A percentile compares a stretch with the other conserved stretches of the same genome.
phyloP scores from a whole-genome alignment of 2,113 vertebrate species.

The Chunga burmeisteri region DNA sequence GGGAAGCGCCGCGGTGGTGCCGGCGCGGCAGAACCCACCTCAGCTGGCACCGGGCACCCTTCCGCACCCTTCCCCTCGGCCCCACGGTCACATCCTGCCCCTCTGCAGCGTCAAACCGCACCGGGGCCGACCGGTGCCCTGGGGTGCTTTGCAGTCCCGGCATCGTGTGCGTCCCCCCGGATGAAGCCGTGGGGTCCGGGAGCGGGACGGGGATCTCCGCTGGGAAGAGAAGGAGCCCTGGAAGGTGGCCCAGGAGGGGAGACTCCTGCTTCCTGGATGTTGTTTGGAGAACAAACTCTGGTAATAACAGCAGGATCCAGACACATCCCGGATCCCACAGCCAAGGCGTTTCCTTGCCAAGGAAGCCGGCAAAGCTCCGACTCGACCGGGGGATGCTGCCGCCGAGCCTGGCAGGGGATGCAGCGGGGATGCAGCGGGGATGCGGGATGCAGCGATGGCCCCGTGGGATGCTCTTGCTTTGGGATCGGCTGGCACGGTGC shows the following conservation, averaged over 20 bases:
- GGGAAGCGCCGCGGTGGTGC: not conserved
- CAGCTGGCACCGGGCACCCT: not conserved
- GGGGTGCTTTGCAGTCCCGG: not conserved
- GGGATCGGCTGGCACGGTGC: not conserved
- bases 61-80: not conserved
- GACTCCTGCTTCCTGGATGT: not conserved
- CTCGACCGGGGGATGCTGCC: not conserved
- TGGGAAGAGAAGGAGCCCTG: not conserved
- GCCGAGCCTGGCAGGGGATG: not conserved
- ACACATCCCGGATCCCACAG: not conserved
- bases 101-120: fast-evolving
- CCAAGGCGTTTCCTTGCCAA: not conserved
- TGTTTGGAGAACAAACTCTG: constrained; percentile 11
- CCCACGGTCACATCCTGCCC: not conserved
- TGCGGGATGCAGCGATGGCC: not conserved
- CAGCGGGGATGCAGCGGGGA: not conserved
- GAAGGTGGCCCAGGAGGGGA: not conserved
- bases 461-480: not conserved
- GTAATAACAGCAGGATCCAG: constrained; percentile 8
- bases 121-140: not conserved
- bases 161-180: not conserved
- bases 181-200: not conserved
- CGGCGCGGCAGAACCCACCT: not conserved
- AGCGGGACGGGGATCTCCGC: not conserved
- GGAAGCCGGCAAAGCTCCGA: not conserved